Base-by-base conservation (phyloP, 2,888 invertebrate genomes). In the Diachrysia chrysitis region DNA sequence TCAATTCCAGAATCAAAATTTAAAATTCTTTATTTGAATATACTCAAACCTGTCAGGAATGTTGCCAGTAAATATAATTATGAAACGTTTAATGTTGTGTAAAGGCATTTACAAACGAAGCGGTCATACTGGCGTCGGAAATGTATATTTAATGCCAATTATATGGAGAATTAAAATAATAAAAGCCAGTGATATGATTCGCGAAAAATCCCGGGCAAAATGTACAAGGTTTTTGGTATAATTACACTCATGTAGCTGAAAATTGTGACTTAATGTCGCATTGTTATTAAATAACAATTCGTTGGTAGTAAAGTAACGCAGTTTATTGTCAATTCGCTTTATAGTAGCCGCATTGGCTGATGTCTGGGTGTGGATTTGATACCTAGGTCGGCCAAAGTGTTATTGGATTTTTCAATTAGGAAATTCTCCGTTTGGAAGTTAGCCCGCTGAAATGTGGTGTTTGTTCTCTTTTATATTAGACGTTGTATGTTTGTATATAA, bases 101-200 rank as follows among this genome's bases (percentile, higher is more conserved):
- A 72, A 74, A 63, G 68, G 56, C 64, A 56, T 61, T 63, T n/a
- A 87, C 79, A 85, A 83, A 85, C 83, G 79, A 81, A 85, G 87
- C 85, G 87, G 87, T 81, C 81, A 76, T 64, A 23, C 56, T 54
- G 71, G 67, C 80, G 82, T 83, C 85, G 86, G 85, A 85, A 83
- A 85, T 81, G 80, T 85, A 80, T 75, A 65, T 76, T 75, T 76
- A 72, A 72, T 72, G 73, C 59, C 57, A 68, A 64, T 76, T 62
- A 76, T 60, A 32, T 17, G 17, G 16, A 54, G 63, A 64, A 68
- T 75, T 76, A 72, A 75, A 72, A 77, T 72, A 76, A 76, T 75
- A 75, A 76, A 68, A 53, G 61, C 21, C 37, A 46, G 21, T 68
- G 56, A 60, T 68, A 68, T 48, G 63, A 55, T 76, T 58, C 48